phyloP scores from a whole-genome alignment of 2,888 invertebrate genomes.

The Troglohyphantes excavatus region DNA sequence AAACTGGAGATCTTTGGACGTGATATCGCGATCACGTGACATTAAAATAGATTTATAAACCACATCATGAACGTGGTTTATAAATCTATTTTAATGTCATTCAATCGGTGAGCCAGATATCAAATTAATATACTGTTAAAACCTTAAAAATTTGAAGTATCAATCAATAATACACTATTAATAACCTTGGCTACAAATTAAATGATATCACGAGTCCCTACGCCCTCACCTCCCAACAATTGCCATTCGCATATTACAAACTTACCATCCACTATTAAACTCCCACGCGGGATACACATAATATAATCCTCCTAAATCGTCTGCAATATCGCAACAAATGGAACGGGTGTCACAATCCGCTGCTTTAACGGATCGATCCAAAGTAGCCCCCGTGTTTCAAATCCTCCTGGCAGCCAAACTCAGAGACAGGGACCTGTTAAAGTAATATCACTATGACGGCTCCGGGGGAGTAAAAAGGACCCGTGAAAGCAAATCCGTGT shows the following conservation, averaged over 20 bases:
- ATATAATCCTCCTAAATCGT: neutral
- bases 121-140: too few species aligned
- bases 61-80: too few species aligned
- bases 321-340: neutral
- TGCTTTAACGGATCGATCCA: neutral
- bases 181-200: too few species aligned
- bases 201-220: neutral
- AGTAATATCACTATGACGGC: constrained; percentile 41
- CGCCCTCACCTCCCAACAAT: neutral
- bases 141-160: too few species aligned
- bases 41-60: too few species aligned
- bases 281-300: neutral
- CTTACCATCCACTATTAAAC: neutral
- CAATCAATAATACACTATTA: too few species aligned
- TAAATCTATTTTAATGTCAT: too few species aligned
- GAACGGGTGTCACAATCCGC: neutral
- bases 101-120: too few species aligned
- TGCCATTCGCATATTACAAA: neutral
- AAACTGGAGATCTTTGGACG: too few species aligned
- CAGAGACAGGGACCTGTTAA: neutral
- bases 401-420: neutral
- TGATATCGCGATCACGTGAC: too few species aligned
- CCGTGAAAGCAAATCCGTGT: constrained; percentile 60
- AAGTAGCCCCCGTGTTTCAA: neutral
- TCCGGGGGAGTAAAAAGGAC: constrained; percentile 9